A percentile compares a stretch with the other conserved stretches of the same genome.
Evolutionary conservation across 2,888 invertebrate species (phyloP).

Genomic region (Nephrotoma appendiculata): DNA sequence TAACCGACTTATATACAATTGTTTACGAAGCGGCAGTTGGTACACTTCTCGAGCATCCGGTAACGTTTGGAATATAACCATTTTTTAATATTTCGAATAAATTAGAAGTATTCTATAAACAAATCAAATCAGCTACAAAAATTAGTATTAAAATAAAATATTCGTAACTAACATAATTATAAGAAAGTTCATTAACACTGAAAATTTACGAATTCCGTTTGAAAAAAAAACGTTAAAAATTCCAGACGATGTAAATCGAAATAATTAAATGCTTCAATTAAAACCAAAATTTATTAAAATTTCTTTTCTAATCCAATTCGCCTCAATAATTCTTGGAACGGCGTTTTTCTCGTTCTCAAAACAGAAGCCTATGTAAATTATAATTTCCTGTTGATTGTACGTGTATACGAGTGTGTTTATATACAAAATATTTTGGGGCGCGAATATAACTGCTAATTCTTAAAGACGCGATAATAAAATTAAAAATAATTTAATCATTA

Average conservation of each 20-base stretch:
- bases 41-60: too few relatives aligned
- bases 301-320: background rate
- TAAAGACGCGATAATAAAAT: background rate
- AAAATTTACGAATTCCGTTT: too few relatives aligned
- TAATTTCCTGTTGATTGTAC: background rate
- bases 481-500: background rate
- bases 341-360: background rate
- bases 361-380: background rate
- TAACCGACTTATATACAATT: too few relatives aligned
- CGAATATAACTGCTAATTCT: background rate
- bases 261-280: background rate
- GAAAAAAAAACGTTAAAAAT: too few relatives aligned
- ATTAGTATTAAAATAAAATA: too few relatives aligned
- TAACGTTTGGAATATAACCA: too few relatives aligned
- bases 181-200: too few relatives aligned
- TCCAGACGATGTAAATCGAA: background rate
- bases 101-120: too few relatives aligned
- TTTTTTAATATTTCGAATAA: too few relatives aligned
- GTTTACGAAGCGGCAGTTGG: too few relatives aligned
- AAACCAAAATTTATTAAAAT: background rate
- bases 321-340: background rate
- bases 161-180: too few relatives aligned
- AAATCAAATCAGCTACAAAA: too few relatives aligned
- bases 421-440: background rate
- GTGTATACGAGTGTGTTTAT: background rate